Evolutionary conservation across 2,797 vertebrate genomes (phyloP), one percentile per base, ranked within the genome.

Genomic region (Anisognathus igniventris): DNA sequence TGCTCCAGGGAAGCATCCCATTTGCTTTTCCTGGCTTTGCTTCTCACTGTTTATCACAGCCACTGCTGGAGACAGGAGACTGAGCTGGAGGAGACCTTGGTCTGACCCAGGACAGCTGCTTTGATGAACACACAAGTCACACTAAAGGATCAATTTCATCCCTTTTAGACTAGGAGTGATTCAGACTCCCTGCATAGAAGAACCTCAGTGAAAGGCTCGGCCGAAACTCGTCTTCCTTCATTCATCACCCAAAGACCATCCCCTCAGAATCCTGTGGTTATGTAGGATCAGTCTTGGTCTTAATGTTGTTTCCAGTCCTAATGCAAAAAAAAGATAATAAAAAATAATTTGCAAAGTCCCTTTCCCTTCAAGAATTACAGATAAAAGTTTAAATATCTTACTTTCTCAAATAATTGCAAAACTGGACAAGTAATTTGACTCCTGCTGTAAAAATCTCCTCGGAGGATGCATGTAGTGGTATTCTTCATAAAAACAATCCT

Each of bases 1-100:
- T 85, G 56, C 47, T 75, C 20, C 31, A 72, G 58, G 35, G 50
- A 83, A 90, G 14, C 50, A 75, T 72, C 54, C 39, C 73, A 54
- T 86, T 93, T 75, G 50, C 62, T 94, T 96, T 96, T 94, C 37
- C 92, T 91, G 84, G 64, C 60, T 89, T 85, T 79, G 5, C 25
- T 48, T 44, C 83, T 93, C 70, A 12, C 9, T 79, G 56, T 90
- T 89, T 78, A 56, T 66, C 62, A 58, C 31, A 86, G 44, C 12
- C 80, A 21, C 62, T 93, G 85, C 66, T 90, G 66, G 83, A 93
- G 62, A 75, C 73, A 92, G 88, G 70, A 84, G 65, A 25, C 42
- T 33, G 47, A 92, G 70, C 31, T 72, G 44, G 66, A 83, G 28
- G 17, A 81, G 74, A 85, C 51, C 40, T 78, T 82, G 44, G 25